Percentiles rank a stretch among this genome's conserved stretches.
phyloP scores from a whole-genome alignment of 2,888 invertebrate genomes.

The Bombyx huttoni region DNA sequence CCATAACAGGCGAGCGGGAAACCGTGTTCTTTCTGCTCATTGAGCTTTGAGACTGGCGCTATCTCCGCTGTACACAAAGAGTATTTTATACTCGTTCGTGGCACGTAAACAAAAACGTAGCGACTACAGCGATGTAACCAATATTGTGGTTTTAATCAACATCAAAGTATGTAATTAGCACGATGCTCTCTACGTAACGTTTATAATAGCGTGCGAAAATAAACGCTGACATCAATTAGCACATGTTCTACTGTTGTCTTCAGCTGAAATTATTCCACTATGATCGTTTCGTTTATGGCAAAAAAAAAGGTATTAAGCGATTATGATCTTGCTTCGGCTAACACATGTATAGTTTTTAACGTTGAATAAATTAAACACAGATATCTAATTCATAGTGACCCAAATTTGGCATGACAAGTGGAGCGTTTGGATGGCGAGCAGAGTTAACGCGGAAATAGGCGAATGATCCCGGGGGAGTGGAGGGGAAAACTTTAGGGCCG shows the following conservation, averaged over 20 bases:
- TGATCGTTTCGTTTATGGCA: not conserved
- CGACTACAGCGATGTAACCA: conserved; percentile 7
- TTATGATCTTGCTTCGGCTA: conserved; percentile 8
- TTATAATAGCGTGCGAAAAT: conserved; percentile 33
- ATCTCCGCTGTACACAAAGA: not conserved
- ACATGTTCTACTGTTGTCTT: conserved; percentile 18
- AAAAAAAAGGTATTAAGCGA: conserved; percentile 1
- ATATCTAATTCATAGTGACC: conserved; percentile 55
- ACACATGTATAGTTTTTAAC: conserved; percentile 18
- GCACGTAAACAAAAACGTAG: not conserved
- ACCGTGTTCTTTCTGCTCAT: conserved; percentile 24
- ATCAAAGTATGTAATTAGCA: conserved; percentile 31
- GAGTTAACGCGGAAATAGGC: conserved; percentile 35
- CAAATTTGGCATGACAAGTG: conserved; percentile 48
- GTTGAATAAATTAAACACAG: conserved; percentile 39
- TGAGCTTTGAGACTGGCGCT: conserved; percentile 11
- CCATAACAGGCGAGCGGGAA: conserved; percentile 23
- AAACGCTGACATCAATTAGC: conserved; percentile 46
- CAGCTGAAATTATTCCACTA: conserved; percentile 21
- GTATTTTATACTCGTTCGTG: not conserved
- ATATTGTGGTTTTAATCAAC: conserved; percentile 19
- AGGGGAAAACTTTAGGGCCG: conserved; percentile 36
- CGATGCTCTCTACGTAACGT: conserved; percentile 18
- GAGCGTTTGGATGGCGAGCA: conserved; percentile 24
- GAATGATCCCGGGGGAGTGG: conserved; percentile 41